Evolutionary conservation across 92 coral and sea anemone genomes (phyloP).

Genomic region (Desmophyllum pertusum): DNA sequence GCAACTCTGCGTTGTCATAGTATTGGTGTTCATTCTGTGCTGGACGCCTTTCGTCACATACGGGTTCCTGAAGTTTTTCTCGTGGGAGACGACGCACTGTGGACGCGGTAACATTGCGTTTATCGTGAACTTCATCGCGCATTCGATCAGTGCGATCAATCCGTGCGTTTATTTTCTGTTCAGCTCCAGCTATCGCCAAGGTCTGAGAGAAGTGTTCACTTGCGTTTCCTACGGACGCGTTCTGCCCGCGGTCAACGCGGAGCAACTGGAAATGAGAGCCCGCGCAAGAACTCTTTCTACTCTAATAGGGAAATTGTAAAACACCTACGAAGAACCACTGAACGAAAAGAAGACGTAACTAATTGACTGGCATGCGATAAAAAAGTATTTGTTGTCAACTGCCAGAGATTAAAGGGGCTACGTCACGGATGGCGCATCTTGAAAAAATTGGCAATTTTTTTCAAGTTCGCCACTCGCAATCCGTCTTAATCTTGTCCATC

Average conservation of each 20-base stretch:
- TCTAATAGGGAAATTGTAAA: background rate
- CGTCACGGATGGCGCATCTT: no score
- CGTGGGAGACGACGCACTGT: slow-evolving; percentile 35
- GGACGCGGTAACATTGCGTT: slow-evolving; percentile 24
- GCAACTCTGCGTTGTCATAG: slow-evolving; percentile 43
- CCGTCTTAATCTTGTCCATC: no score
- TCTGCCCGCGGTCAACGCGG: slow-evolving; percentile 1
- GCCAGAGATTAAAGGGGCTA: background rate
- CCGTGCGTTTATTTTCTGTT: slow-evolving; percentile 51
- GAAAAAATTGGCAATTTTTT: no score
- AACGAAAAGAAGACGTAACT: background rate
- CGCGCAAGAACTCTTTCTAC: slow-evolving; percentile 23
- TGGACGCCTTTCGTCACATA: slow-evolving; percentile 43
- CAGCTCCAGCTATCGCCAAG: slow-evolving; percentile 48
- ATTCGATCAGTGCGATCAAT: slow-evolving; percentile 49
- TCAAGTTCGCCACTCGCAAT: no score
- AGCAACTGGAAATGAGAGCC: slow-evolving; percentile 24
- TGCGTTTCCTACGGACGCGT: background rate
- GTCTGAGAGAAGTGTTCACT: slow-evolving; percentile 26
- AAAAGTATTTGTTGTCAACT: background rate
- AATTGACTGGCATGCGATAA: background rate
- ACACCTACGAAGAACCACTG: background rate
- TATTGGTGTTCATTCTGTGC: slow-evolving; percentile 36
- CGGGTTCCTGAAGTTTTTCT: slow-evolving; percentile 40
- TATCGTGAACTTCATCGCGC: slow-evolving; percentile 33